Evolutionary conservation across 1,140 invertebrate species (phyloP).

Genomic region (Drosophila rhopaloa): DNA sequence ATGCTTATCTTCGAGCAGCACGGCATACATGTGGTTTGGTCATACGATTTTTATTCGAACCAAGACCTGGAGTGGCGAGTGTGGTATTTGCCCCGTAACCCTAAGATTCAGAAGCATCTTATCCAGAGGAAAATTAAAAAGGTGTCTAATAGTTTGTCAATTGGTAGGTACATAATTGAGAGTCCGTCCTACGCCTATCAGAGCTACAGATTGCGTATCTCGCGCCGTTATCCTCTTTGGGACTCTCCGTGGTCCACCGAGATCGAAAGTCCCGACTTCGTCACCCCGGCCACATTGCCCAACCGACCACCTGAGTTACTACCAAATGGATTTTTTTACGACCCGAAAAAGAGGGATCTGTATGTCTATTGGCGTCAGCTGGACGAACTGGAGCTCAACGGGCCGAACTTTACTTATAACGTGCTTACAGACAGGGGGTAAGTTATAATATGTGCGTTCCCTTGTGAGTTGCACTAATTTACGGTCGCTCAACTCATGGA

Average conservation of each 20-base stretch:
- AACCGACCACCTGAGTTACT: background rate
- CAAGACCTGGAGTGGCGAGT: background rate
- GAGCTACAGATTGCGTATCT: background rate
- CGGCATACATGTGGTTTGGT: background rate
- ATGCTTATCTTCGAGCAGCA: background rate
- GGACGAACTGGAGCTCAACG: constrained; percentile 8
- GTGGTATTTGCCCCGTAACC: background rate
- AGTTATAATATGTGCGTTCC: too few species aligned
- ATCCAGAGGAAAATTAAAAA: too few species aligned
- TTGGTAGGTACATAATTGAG: too few species aligned
- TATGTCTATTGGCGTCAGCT: constrained; percentile 9
- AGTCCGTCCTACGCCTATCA: background rate
- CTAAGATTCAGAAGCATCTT: background rate
- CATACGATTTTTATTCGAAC: background rate
- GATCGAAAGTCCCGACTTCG: background rate
- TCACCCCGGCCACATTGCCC: background rate
- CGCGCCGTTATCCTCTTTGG: background rate
- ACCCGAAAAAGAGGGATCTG: background rate
- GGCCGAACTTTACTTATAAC: constrained; percentile 5
- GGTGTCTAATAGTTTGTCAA: too few species aligned
- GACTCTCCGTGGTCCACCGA: background rate
- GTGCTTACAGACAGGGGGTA: background rate
- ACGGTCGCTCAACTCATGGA: too few species aligned
- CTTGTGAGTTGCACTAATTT: too few species aligned
- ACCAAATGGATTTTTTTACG: constrained; percentile 6